phyloP scores from a whole-genome alignment of 2,888 invertebrate genomes.

The Sipunculus nudus region DNA sequence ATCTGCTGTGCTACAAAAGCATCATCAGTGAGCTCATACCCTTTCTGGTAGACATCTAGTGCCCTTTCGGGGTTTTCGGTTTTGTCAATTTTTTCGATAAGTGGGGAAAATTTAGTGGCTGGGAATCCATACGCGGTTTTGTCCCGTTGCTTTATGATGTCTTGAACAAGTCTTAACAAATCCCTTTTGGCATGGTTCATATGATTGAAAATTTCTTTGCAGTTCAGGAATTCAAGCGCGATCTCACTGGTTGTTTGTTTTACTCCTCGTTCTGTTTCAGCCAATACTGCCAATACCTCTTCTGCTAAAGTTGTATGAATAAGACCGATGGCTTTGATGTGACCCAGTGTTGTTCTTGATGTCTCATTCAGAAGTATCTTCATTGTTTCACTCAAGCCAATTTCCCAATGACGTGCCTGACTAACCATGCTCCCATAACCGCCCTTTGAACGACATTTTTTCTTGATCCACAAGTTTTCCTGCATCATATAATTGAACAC shows the following conservation, averaged over 20 bases:
- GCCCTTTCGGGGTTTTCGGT: slow-evolving; percentile 37
- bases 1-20: slow-evolving; percentile 50
- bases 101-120: slow-evolving; percentile 44
- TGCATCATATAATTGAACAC: too few species aligned
- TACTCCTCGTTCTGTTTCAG: too few species aligned
- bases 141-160: slow-evolving; percentile 40
- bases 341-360: slow-evolving; percentile 30
- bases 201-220: too few species aligned
- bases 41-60: slow-evolving; percentile 36
- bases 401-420: too few species aligned
- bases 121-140: slow-evolving; percentile 27
- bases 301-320: slow-evolving; percentile 37
- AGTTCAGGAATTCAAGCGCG: too few species aligned
- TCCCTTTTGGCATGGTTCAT: slow-evolving; percentile 25
- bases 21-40: slow-evolving; percentile 42
- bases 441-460: too few species aligned
- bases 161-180: slow-evolving; percentile 38
- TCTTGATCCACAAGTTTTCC: too few species aligned
- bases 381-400: slow-evolving; percentile 36
- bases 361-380: slow-evolving; percentile 44
- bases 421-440: too few species aligned
- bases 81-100: slow-evolving; percentile 40
- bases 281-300: slow-evolving; percentile 39
- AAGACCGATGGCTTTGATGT: slow-evolving; percentile 35
- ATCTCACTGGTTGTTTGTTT: too few species aligned